Evolutionary conservation across 2,888 invertebrate species (phyloP).

Genomic region (Hypomecis punctinalis): DNA sequence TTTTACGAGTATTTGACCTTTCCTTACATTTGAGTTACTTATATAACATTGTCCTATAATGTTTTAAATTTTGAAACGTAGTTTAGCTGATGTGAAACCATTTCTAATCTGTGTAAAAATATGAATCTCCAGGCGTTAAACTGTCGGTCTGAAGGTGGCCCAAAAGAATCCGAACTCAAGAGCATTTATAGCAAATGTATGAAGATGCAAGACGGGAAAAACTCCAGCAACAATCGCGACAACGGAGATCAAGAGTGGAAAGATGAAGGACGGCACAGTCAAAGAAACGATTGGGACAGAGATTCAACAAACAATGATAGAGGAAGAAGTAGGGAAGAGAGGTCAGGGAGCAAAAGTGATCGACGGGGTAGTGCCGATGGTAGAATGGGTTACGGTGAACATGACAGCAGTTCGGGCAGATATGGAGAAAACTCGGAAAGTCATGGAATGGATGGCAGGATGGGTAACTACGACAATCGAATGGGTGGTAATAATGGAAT

Average conservation of each 20-base stretch:
- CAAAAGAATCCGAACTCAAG: conserved; percentile 85
- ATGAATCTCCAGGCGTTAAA: conserved; percentile 74
- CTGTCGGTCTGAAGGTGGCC: conserved; percentile 85
- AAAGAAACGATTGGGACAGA: conserved; percentile 56
- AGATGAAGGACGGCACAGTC: conserved; percentile 53
- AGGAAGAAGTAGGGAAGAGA: conserved; percentile 45
- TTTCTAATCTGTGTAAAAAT: neutral
- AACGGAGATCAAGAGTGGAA: conserved; percentile 62
- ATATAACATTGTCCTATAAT: too few species aligned
- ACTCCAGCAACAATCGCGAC: conserved; percentile 53
- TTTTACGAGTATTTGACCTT: too few species aligned
- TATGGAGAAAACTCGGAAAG: conserved; percentile 32
- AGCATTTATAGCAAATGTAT: conserved; percentile 85
- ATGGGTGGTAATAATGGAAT: conserved; percentile 41
- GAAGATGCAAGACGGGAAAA: conserved; percentile 70
- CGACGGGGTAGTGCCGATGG: conserved; percentile 47
- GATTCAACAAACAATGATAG: conserved; percentile 46
- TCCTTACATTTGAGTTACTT: too few species aligned
- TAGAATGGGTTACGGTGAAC: conserved; percentile 42
- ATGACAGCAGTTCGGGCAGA: conserved; percentile 37
- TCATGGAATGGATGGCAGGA: conserved; percentile 18
- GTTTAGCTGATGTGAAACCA: too few species aligned
- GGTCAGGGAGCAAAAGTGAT: conserved; percentile 49
- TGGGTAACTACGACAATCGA: conserved; percentile 21
- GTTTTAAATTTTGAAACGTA: too few species aligned